Base-by-base conservation (phyloP, 2,797 vertebrate genomes). In the Borostomias antarcticus region DNA sequence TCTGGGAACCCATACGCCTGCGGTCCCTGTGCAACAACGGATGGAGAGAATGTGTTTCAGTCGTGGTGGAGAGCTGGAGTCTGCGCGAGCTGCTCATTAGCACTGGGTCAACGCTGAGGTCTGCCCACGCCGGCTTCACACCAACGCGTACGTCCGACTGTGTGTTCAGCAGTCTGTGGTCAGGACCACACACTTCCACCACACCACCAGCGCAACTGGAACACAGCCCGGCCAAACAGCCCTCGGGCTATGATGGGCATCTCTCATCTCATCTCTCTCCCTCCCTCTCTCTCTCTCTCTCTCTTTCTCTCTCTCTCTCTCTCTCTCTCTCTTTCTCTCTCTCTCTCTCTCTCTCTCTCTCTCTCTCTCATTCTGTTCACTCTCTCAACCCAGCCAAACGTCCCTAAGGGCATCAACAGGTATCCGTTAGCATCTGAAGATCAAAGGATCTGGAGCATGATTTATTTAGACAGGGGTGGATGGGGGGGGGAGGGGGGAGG, bases 371-470 rank as follows among this genome's bases (percentile, higher is more conserved):
- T 51, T 68, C 75, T 79, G 70, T 73, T 35, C 68, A 23, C 32
- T 25, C 26, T 13, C 43, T 30, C 32, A 11, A 30, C 29, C 37
- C 43, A 28, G 25, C 17, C 21, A 32, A 37, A 47, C 43, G n/a
- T n/a, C 30, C 52, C 68, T 30, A 58, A 1, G 30, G 21, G 7
- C 21, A 32, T 52, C 28, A 26, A 19, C 13, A 0, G 70, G 75
- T 84, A 90, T 79, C 84, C 88, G 86, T 85, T 85, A 85, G 82
- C 76, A 85, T 75, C 72, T 81, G 82, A 74, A 84, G 78, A 82
- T 85, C 82, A 88, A 85, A 89, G 81, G 72, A 85, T 87, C 72
- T 86, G 78, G 79, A 86, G 83, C 85, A 85, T 87, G 76, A 86
- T 74, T 86, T 87, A 88, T 89, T 89, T 83, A 81, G 75, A 69